Conservation (phyloP, 92 coral and sea anemone species). For the Porites divaricata region DNA sequence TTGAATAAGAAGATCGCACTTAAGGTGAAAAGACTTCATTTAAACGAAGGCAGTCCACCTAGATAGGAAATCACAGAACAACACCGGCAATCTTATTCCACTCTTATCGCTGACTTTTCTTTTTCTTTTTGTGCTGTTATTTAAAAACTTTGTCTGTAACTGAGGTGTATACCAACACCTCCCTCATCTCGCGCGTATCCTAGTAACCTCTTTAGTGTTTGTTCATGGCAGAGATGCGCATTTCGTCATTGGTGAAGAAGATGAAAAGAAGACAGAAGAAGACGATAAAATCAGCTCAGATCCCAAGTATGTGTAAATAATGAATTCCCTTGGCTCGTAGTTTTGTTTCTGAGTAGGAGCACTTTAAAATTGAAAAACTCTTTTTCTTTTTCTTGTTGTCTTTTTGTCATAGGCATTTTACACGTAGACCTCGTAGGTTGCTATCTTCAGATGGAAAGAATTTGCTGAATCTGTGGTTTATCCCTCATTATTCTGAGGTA, state of each 20-base stretch:
- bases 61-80: no score
- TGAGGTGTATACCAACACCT: no score
- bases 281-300: slow-evolving; percentile 81
- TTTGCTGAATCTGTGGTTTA: slow-evolving; percentile 90
- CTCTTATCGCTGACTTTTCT: no score
- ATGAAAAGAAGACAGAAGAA: slow-evolving; percentile 86
- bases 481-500: slow-evolving; percentile 98
- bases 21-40: no score
- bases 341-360: no score
- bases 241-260: slow-evolving; percentile 95
- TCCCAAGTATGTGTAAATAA: slow-evolving; percentile 68
- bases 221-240: slow-evolving; percentile 78
- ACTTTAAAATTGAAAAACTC: no score
- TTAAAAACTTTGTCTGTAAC: no score
- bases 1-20: no score
- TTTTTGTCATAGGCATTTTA: slow-evolving; percentile 69
- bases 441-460: slow-evolving; percentile 85
- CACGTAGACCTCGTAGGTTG: slow-evolving; percentile 81
- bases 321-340: neutral
- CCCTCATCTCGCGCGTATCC: no score
- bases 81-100: no score
- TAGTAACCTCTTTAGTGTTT: neutral
- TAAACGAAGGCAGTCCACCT: no score
- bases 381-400: neutral
- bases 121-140: no score